Conservation (phyloP, 1,140 invertebrate genomes). For the Drosophila santomea region DNA sequence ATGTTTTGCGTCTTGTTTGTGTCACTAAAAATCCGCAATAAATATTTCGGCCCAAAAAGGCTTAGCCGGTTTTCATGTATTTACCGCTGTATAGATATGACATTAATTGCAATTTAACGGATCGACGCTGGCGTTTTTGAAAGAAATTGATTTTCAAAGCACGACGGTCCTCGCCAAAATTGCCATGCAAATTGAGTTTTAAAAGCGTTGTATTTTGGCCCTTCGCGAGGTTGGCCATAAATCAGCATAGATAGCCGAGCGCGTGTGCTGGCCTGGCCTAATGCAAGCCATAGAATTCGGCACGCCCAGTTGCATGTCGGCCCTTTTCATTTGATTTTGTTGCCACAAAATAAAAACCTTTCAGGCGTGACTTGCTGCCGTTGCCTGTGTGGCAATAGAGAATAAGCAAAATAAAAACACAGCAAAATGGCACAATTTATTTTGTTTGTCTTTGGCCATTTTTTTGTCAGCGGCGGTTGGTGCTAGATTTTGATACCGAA, state of each 20-base stretch:
- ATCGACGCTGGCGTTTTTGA: slow-evolving; percentile 55
- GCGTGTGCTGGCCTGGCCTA: slow-evolving; percentile 44
- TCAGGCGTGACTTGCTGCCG: slow-evolving; percentile 75
- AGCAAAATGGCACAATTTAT: slow-evolving; percentile 70
- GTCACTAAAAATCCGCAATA: slow-evolving; percentile 28
- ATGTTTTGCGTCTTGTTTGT: too few relatives aligned
- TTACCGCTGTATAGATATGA: slow-evolving; percentile 50
- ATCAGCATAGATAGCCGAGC: slow-evolving; percentile 69
- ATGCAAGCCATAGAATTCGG: slow-evolving; percentile 60
- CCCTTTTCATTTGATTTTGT: slow-evolving; percentile 79
- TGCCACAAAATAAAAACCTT: slow-evolving; percentile 81
- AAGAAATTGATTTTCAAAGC: slow-evolving; percentile 56
- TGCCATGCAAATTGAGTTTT: slow-evolving; percentile 82
- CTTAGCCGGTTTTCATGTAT: slow-evolving; percentile 23
- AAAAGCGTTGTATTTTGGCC: slow-evolving; percentile 56
- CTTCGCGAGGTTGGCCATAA: slow-evolving; percentile 60
- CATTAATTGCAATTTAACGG: slow-evolving; percentile 76
- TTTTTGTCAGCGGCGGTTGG: slow-evolving; percentile 53
- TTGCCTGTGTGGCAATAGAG: slow-evolving; percentile 43
- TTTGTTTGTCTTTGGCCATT: slow-evolving; percentile 63
- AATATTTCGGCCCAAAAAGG: slow-evolving; percentile 56
- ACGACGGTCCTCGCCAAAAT: slow-evolving; percentile 53
- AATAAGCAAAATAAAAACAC: slow-evolving; percentile 66
- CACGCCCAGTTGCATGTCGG: slow-evolving; percentile 46
- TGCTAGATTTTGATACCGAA: slow-evolving; percentile 69